A percentile compares a stretch with the other conserved stretches of the same genome.
Conservation (phyloP, 2,113 vertebrate genomes). For the Agelaius tricolor region DNA sequence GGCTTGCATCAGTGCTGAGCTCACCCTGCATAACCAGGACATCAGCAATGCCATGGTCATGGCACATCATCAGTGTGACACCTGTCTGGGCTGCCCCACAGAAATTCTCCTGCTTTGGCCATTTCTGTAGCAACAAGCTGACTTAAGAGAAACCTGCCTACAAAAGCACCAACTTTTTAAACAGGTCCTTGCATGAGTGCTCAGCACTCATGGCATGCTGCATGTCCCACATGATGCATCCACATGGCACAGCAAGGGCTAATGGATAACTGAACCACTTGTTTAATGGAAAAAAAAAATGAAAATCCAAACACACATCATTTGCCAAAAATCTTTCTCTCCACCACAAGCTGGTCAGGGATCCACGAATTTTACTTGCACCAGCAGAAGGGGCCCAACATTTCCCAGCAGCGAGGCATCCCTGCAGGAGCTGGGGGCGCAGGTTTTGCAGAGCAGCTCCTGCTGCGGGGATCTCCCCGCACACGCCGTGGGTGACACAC, state of each 20-base stretch:
- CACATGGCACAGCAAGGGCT: neutral
- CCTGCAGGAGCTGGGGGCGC: accelerated
- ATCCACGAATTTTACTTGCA: neutral
- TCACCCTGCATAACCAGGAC: neutral
- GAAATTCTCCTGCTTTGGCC: neutral
- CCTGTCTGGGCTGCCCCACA: neutral
- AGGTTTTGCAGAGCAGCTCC: neutral
- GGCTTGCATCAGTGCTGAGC: neutral
- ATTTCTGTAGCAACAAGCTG: neutral
- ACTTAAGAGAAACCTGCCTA: neutral
- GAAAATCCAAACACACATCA: neutral
- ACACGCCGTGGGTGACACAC: neutral
- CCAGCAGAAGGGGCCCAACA: neutral
- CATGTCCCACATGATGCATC: neutral
- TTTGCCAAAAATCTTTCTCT: neutral
- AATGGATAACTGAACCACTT: neutral
- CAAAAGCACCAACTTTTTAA: neutral
- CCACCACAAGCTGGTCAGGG: neutral
- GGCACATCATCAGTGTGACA: neutral
- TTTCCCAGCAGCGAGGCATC: neutral
- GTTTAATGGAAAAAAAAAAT: too few relatives aligned
- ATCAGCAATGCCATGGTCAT: neutral
- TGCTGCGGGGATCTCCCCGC: neutral
- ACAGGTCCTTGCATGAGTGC: neutral
- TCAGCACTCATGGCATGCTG: neutral